These are phyloP conservation scores for Guaruba guarouba DNA, from an alignment of 2,113 vertebrate genomes.

Conservation along the genomic window DNA sequence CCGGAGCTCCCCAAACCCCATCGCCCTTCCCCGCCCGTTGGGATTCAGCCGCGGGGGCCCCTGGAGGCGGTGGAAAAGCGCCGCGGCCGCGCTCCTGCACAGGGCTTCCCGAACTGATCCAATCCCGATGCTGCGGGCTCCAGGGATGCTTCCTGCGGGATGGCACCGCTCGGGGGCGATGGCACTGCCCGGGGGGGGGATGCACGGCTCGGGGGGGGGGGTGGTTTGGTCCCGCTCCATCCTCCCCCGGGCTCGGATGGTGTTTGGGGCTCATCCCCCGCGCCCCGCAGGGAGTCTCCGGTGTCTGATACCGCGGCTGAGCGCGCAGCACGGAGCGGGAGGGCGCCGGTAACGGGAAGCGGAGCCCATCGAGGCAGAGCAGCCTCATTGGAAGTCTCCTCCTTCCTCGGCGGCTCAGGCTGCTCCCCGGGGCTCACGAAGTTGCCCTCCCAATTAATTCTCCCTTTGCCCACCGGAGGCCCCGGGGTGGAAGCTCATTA, in stretches of 20 bases:
- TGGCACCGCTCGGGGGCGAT: too few relatives aligned
- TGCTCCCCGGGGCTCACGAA: not conserved
- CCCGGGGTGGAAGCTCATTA: not conserved
- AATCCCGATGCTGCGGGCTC: rapidly evolving
- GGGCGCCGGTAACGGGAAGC: not conserved
- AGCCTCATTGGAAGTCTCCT: not conserved
- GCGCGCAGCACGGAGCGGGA: not conserved
- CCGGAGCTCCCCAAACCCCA: not conserved
- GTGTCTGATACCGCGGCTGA: not conserved
- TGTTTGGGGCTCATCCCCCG: rapidly evolving
- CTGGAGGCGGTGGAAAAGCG: not conserved
- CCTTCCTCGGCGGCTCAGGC: not conserved
- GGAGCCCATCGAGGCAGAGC: not conserved
- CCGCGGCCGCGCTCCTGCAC: rapidly evolving
- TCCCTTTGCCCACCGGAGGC: not conserved
- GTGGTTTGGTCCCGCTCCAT: not conserved
- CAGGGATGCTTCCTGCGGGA: not conserved
- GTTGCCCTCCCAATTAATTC: constrained; percentile 18
- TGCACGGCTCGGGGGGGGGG: rapidly evolving
- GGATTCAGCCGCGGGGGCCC: not conserved
- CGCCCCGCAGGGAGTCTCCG: rapidly evolving
- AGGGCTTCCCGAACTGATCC: not conserved
- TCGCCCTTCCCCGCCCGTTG: not conserved
- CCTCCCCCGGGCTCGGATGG: not conserved
- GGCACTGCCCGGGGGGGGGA: too few relatives aligned